A percentile compares a stretch with the other conserved stretches of the same genome.
Conservation (phyloP, 2,888 invertebrate species). For the Sycophila texana region DNA sequence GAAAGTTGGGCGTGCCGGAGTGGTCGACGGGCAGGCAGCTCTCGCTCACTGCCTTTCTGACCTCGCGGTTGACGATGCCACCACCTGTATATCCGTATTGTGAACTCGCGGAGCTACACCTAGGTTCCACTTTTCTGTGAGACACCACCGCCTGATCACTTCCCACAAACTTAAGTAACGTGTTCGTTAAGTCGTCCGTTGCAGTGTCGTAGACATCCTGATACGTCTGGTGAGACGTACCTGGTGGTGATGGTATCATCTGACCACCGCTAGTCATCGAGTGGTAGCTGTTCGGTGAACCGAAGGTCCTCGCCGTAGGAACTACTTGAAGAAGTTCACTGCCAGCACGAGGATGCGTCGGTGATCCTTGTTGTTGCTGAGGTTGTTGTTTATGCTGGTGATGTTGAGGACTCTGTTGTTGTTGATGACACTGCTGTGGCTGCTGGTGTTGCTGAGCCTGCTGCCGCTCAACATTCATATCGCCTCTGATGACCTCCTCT, state of each 20-base stretch:
- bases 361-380: neutral
- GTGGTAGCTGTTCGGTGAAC: neutral
- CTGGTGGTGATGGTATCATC: neutral
- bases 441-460: neutral
- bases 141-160: conserved; percentile 18
- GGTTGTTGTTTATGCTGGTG: neutral
- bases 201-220: conserved; percentile 20
- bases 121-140: conserved; percentile 27
- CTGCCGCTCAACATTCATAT: conserved; percentile 36
- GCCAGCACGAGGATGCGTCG: neutral
- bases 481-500: conserved; percentile 63
- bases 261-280: neutral
- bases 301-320: too few relatives aligned
- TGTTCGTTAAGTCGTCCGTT: conserved; percentile 39
- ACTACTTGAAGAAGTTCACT: too few relatives aligned
- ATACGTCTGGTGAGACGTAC: neutral
- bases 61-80: conserved; percentile 22
- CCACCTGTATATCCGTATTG: conserved; percentile 26
- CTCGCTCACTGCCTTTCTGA: neutral
- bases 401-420: neutral
- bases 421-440: neutral
- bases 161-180: conserved; percentile 44
- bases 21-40: conserved; percentile 9
- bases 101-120: conserved; percentile 28
- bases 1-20: conserved; percentile 1